Evolutionary conservation across 2,113 vertebrate species (phyloP), one percentile per base, ranked within the genome.

Genomic region (Pseudorhombus dupliciocellatus): DNA sequence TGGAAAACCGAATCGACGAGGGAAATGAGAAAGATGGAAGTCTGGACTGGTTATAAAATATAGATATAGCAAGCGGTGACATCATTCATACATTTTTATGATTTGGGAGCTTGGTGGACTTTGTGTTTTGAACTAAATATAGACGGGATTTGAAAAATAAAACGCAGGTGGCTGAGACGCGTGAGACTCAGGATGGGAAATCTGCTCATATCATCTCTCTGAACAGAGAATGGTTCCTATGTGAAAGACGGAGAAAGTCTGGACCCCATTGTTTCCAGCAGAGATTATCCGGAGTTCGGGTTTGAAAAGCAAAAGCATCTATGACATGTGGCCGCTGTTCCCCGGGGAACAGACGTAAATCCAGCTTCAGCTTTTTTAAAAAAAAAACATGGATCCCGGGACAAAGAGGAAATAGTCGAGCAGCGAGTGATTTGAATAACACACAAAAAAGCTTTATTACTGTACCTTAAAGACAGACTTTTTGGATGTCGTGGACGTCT

Each of bases 381-480:
- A 57, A 20, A 3, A 7, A 57, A 20, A 28, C 4, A 21, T 2
- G 26, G 30, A 21, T 34, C 31, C 55, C 20, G 4, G 31, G n/a
- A 44, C 16, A 44, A 44, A 16, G 16, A 44, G 16, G 9, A 12
- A 26, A 61, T 25, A 22, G 11, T 18, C 22, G 0, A 18, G 21
- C 37, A 26, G 20, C 14, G 10, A 18, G 42, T 46, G 42, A 46
- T 46, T 46, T 20, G 15, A 18, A 16, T 26, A 44, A 20, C 18
- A 5, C 16, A 20, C 15, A 20, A 1, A 53, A 53, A 53, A 30
- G 7, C 26, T 58, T 12, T 58, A 50, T 53, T 46, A 66, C 60
- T 11, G 8, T 91, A 94, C 94, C 88, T 92, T 90, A 53, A 86
- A 75, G 61, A 81, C 42, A 79, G 90, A 89, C 71, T 61, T 72